Evolutionary conservation across 2,888 invertebrate species (phyloP).

Genomic region (Sympetrum striolatum): DNA sequence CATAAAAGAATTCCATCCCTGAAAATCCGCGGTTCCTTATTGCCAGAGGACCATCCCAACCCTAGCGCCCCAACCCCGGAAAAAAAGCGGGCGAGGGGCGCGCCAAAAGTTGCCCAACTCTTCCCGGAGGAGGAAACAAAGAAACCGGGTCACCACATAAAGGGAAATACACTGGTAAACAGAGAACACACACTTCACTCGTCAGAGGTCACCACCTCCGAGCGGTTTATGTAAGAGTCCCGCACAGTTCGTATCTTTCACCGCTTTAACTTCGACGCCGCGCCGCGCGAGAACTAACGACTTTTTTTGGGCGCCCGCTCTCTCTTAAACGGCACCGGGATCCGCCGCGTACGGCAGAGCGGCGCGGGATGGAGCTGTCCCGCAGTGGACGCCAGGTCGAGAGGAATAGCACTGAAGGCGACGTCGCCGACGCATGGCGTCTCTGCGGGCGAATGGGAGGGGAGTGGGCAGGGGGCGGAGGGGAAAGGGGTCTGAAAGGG

Average conservation of each 20-base stretch:
- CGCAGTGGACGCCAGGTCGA: slow-evolving; percentile 1
- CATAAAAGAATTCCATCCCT: too few relatives aligned
- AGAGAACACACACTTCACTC: neutral
- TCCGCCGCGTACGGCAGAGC: neutral
- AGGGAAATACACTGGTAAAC: neutral
- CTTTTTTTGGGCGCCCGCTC: neutral
- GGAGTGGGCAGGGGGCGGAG: neutral
- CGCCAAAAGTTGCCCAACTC: neutral
- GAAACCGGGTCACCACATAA: neutral
- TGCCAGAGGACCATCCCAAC: too few relatives aligned
- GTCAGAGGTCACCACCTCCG: neutral
- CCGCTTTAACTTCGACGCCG: neutral
- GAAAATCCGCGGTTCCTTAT: too few relatives aligned
- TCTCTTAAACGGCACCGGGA: neutral
- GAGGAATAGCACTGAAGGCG: slow-evolving; percentile 19
- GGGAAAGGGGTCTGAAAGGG: neutral
- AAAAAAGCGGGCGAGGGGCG: neutral
- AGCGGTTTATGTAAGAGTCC: neutral
- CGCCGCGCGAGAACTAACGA: neutral
- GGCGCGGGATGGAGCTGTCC: neutral
- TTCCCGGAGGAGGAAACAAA: neutral
- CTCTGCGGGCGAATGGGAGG: neutral
- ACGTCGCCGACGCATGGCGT: slow-evolving; percentile 14
- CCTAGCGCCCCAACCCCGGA: too few relatives aligned
- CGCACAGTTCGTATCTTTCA: neutral